Evolutionary conservation across 2,113 vertebrate species (phyloP), one percentile per base, ranked within the genome.

Genomic region (Syngnathoides biaculeatus): DNA sequence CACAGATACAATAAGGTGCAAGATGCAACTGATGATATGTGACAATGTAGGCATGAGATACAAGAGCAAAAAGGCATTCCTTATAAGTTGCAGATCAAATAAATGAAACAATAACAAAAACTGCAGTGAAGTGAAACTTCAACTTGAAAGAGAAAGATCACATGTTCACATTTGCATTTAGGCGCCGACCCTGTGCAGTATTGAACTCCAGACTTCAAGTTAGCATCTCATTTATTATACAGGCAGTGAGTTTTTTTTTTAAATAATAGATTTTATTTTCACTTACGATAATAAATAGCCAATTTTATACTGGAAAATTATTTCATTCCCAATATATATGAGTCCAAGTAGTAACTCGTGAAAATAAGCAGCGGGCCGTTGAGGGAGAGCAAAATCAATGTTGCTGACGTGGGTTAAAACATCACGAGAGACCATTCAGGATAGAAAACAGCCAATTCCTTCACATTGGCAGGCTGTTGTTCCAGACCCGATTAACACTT

Each of bases 401-500:
- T 30, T 60, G 19, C 14, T 42, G n/a, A 50, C 42, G 67, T 40
- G 65, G 40, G 50, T 66, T 75, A 43, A 38, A 58, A 78, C 26
- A 69, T 57, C 10, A 76, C 26, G 3, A 71, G 53, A 77, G n/a
- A 56, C 27, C 24, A 8, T 26, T 12, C 52, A 69, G 68, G 57
- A 48, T 68, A 65, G 24, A 71, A 71, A 38, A 63, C 58, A 38
- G 30, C 40, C 27, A 58, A 69, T 64, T 64, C 22, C 47, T 78
- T 72, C 69, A 68, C 70, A 80, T 58, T 61, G 45, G 64, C 69
- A 74, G 53, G 26, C 61, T 67, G 38, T 78, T 75, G 74, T 84
- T 84, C 68, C 8, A 48, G 59, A 59, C 42, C 48, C 48, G 67
- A 80, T 87, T 83, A 81, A 87, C 76, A 85, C 72, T 81, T 77